phyloP scores from a whole-genome alignment of 2,888 invertebrate genomes.

The Antitype chi region DNA sequence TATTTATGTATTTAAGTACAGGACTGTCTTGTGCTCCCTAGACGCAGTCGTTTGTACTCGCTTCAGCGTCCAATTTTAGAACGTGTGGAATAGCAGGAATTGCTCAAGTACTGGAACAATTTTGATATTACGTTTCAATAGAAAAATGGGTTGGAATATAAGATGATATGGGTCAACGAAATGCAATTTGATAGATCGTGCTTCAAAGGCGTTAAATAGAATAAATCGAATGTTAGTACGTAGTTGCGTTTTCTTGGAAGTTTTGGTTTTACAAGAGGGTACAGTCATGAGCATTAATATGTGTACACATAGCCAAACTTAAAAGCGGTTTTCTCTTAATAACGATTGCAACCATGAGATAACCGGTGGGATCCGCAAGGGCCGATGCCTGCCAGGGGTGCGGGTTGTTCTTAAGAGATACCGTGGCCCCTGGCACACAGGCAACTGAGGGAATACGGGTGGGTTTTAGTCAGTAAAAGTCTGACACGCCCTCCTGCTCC shows the following conservation, averaged over 20 bases:
- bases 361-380: no score
- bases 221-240: conserved; percentile 23
- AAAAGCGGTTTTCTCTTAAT: no score
- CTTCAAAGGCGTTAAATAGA: conserved; percentile 10
- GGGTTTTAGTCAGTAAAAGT: no score
- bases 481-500: no score
- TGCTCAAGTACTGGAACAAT: conserved; percentile 60
- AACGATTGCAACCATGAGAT: no score
- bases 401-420: no score
- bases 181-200: conserved; percentile 46
- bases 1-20: conserved; percentile 15
- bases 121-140: conserved; percentile 67
- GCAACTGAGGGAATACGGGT: no score
- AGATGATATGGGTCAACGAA: conserved; percentile 34
- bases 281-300: no score
- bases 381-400: no score
- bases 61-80: conserved; percentile 53
- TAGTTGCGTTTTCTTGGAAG: not conserved
- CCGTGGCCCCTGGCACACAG: no score
- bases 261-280: not conserved
- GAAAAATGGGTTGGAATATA: conserved; percentile 58
- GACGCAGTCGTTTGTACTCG: conserved; percentile 46
- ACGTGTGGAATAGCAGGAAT: conserved; percentile 47
- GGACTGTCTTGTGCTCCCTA: conserved; percentile 18
- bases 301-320: no score